Evolutionary conservation across 37 sponge, comb jelly and placozoan genomes (phyloP).

Genomic region (Haliclona indistincta): DNA sequence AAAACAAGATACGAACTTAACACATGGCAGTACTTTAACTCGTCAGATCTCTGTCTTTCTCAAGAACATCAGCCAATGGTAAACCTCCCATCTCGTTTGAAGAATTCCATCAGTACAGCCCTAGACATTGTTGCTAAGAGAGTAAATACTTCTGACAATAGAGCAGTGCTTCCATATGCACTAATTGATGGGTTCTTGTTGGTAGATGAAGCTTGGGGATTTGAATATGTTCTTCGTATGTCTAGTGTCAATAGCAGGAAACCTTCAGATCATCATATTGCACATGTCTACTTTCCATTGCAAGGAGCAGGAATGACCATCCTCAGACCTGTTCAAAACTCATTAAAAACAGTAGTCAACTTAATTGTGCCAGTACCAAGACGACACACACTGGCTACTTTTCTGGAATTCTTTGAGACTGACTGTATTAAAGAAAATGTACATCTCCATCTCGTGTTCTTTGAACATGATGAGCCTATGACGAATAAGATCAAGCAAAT

Average conservation of each 20-base stretch:
- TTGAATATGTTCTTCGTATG: constrained; percentile 39
- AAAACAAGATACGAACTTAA: constrained; percentile 18
- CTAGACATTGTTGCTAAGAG: constrained; percentile 36
- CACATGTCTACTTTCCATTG: constrained; percentile 52
- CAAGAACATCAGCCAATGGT: constrained; percentile 36
- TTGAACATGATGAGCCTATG: background rate
- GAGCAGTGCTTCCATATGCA: constrained; percentile 29
- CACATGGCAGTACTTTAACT: constrained; percentile 63
- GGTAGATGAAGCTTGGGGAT: constrained; percentile 40
- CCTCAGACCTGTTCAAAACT: background rate
- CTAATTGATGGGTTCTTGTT: constrained; percentile 45
- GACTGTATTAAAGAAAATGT: constrained; percentile 23
- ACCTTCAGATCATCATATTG: constrained; percentile 20
- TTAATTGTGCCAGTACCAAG: constrained; percentile 14
- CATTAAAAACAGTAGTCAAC: background rate
- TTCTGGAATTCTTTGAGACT: constrained; percentile 34
- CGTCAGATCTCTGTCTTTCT: constrained; percentile 11
- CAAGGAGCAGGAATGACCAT: constrained; percentile 43
- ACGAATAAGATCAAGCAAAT: background rate
- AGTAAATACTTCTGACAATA: constrained; percentile 16
- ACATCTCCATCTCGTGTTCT: constrained; percentile 35
- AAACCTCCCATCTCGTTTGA: constrained; percentile 8
- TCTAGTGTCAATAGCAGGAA: constrained; percentile 9
- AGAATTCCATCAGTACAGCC: constrained; percentile 34
- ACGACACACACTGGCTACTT: background rate